Evolutionary conservation across 2,888 invertebrate genomes (phyloP).

Genomic region (Brassicogethes aeneus): DNA sequence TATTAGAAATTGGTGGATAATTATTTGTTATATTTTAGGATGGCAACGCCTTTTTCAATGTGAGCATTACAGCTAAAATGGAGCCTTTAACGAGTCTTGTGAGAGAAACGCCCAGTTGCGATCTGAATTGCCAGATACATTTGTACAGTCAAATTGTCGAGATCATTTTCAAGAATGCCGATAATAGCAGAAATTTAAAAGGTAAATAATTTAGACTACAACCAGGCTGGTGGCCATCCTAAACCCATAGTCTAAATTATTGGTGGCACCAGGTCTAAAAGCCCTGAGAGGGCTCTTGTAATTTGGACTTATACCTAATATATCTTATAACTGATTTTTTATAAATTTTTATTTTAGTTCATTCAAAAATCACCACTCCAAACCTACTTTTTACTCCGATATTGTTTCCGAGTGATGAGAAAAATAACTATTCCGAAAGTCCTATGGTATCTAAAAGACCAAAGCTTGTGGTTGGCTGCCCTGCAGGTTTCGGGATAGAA

Average conservation of each 20-base stretch:
- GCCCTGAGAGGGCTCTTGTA: too few relatives aligned
- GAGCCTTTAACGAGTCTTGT: slow-evolving; percentile 17
- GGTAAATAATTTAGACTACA: slow-evolving; percentile 26
- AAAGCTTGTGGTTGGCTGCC: slow-evolving; percentile 32
- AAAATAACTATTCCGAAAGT: too few relatives aligned
- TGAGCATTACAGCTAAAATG: slow-evolving; percentile 30
- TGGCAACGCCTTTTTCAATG: slow-evolving; percentile 25
- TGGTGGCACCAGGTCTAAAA: too few relatives aligned
- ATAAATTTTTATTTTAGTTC: slow-evolving; percentile 6
- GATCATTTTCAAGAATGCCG: slow-evolving; percentile 32
- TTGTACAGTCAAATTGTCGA: slow-evolving; percentile 32
- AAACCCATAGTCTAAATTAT: too few relatives aligned
- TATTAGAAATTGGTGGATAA: neutral
- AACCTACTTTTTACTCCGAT: neutral
- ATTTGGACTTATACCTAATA: slow-evolving; percentile 6
- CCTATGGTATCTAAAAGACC: slow-evolving; percentile 25
- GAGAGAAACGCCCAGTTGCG: slow-evolving; percentile 26
- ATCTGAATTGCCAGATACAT: slow-evolving; percentile 34
- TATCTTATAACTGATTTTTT: neutral
- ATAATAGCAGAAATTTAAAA: slow-evolving; percentile 30
- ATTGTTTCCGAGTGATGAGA: slow-evolving; percentile 7
- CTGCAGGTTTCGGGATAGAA: slow-evolving; percentile 35
- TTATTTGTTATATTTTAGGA: slow-evolving; percentile 17
- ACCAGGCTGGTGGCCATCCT: too few relatives aligned
- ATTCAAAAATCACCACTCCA: slow-evolving; percentile 1